phyloP scores from a whole-genome alignment of 2,113 vertebrate genomes.

The Anhinga rufa region DNA sequence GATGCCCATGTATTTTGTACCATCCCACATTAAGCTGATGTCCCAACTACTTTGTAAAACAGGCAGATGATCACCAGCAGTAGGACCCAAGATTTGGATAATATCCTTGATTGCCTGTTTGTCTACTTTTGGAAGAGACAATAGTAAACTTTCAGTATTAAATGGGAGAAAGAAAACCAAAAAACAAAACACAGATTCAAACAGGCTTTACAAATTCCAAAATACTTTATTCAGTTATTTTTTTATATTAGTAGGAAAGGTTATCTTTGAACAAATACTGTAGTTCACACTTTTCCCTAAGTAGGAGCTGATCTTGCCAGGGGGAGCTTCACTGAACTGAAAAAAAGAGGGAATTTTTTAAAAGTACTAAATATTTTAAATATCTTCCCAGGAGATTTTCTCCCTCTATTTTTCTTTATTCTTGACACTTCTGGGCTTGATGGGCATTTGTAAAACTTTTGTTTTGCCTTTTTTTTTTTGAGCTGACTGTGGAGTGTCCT shows the following conservation, averaged over 20 bases:
- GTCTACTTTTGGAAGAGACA: neutral
- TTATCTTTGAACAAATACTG: neutral
- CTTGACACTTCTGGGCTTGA: neutral
- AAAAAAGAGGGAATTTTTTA: neutral
- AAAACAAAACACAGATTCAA: neutral
- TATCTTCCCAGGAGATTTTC: neutral
- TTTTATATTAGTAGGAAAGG: neutral
- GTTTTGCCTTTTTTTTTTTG: neutral
- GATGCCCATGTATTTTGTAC: neutral
- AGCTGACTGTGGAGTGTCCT: neutral
- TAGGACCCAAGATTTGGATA: neutral
- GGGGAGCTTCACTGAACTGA: neutral
- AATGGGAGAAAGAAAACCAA: neutral
- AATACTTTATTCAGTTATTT: neutral
- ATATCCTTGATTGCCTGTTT: neutral
- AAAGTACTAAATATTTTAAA: neutral
- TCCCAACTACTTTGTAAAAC: neutral
- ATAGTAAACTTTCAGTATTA: neutral
- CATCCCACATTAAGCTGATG: neutral
- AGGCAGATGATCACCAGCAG: neutral
- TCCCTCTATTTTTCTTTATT: neutral
- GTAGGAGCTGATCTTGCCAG: neutral
- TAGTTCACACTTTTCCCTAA: neutral
- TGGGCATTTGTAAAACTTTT: neutral
- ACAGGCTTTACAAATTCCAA: neutral